Evolutionary conservation across 2,888 invertebrate genomes (phyloP).

Genomic region (Xestia sexstrigata): DNA sequence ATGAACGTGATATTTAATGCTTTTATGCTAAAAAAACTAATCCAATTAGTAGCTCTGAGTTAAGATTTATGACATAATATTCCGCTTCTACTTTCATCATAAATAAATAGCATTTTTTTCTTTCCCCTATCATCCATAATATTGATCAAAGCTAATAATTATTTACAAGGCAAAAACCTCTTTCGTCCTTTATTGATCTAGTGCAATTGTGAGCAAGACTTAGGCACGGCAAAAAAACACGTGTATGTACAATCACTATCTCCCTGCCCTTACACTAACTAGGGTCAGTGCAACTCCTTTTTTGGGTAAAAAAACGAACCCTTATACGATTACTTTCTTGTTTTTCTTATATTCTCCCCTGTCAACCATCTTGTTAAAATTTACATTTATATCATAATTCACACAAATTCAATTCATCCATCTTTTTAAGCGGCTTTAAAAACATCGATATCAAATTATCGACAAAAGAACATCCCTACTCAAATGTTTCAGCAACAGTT

Average conservation of each 20-base stretch:
- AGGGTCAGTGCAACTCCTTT: neutral
- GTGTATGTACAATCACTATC: neutral
- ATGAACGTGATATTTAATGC: neutral
- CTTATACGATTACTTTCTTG: too few species aligned
- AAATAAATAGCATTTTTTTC: neutral
- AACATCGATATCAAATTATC: constrained; percentile 6
- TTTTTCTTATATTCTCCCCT: neutral
- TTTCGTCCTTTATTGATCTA: too few species aligned
- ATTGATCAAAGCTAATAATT: too few species aligned
- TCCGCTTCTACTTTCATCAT: neutral
- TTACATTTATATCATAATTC: neutral
- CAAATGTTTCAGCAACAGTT: constrained; percentile 11
- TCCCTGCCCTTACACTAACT: neutral
- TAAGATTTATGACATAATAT: neutral
- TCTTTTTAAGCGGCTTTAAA: neutral
- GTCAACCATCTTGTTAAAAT: neutral
- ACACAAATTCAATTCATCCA: neutral
- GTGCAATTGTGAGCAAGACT: too few species aligned
- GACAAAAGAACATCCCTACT: constrained; percentile 14
- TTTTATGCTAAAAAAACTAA: neutral
- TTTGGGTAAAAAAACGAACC: too few species aligned
- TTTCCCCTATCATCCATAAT: neutral
- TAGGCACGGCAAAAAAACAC: neutral
- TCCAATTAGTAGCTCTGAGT: neutral
- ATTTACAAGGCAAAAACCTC: too few species aligned